phyloP scores from a whole-genome alignment of 1,140 invertebrate genomes.

The Gonioctena quinquepunctata region DNA sequence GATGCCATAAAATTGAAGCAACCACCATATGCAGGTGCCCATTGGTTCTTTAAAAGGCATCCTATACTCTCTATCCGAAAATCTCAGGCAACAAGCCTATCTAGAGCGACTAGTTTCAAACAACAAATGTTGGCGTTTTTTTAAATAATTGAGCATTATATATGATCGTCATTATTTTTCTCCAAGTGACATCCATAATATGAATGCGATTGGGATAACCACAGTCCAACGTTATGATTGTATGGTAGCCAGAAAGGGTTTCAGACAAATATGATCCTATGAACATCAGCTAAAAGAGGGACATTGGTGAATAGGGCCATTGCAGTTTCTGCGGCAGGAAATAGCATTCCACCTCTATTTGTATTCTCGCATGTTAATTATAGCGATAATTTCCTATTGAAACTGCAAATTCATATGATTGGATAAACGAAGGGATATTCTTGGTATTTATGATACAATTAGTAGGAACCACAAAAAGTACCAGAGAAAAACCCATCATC shows the following conservation, averaged over 20 bases:
- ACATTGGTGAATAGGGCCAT: no score
- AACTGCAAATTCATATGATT: no score
- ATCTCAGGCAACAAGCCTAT: neutral
- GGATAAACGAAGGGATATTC: no score
- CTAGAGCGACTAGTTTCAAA: neutral
- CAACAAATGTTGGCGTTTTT: neutral
- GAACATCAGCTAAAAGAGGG: no score
- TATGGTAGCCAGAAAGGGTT: neutral
- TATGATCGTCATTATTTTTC: neutral
- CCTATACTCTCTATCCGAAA: neutral
- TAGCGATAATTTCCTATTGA: no score
- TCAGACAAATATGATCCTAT: neutral
- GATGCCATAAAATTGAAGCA: neutral
- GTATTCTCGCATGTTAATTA: no score
- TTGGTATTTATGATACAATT: no score
- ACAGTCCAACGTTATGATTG: neutral
- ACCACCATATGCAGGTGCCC: no score
- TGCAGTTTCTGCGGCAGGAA: no score
- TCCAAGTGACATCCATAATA: neutral
- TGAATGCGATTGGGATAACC: neutral
- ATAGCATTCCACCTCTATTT: no score
- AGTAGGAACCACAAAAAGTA: no score
- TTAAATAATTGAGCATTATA: neutral
- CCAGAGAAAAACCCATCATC: no score
- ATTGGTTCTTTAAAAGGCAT: neutral